These are phyloP conservation scores for Castor canadensis DNA, from an alignment of 2,113 vertebrate species.

Conservation along the genomic window DNA sequence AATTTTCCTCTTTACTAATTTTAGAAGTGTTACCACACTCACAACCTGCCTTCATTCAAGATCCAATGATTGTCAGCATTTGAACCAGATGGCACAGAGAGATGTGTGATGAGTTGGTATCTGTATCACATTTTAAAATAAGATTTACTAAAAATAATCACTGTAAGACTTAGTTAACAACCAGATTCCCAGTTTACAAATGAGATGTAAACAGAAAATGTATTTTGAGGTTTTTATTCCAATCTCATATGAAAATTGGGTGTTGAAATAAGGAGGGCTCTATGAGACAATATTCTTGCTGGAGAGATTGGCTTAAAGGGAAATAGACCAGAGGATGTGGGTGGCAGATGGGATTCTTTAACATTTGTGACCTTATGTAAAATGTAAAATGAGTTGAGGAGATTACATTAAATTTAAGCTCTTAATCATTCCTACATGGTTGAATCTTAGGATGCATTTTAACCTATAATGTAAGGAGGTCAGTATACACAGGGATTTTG, in stretches of 20 bases:
- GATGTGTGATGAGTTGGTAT: background rate
- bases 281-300: background rate
- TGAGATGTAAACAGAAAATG: constrained; percentile 41
- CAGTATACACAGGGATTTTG: background rate
- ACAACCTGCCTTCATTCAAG: constrained; percentile 39
- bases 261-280: background rate
- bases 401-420: background rate
- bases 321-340: background rate
- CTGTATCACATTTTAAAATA: constrained; percentile 50
- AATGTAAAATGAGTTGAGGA: background rate
- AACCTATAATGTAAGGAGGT: too few relatives aligned
- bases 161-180: constrained; percentile 21
- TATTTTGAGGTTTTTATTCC: constrained; percentile 26
- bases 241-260: background rate
- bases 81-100: background rate
- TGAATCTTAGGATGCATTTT: background rate
- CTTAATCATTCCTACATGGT: background rate
- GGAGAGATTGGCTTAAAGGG: background rate
- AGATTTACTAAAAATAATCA: constrained; percentile 44
- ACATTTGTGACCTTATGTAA: background rate
- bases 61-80: background rate
- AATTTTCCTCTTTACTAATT: background rate
- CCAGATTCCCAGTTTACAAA: constrained; percentile 16
- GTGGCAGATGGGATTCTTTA: background rate
- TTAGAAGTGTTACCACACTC: background rate